Percentiles rank a stretch among this genome's conserved stretches.
Conservation (phyloP, 2,888 invertebrate genomes). For the Drosophila peninsularis region DNA sequence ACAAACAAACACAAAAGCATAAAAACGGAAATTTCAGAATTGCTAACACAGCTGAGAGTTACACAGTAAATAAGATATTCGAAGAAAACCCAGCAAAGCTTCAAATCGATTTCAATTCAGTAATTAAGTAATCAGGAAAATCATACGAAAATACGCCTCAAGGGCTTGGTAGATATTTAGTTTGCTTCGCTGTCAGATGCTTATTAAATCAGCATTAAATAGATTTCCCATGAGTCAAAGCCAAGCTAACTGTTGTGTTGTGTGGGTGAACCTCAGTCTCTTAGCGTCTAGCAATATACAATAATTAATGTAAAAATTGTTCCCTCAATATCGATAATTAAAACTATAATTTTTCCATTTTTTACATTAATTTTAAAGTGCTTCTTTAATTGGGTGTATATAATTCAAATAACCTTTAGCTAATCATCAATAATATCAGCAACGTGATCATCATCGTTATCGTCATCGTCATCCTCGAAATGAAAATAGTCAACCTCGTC, state of each 20-base stretch:
- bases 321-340: not conserved
- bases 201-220: constrained; percentile 5
- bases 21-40: not conserved
- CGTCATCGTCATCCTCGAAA: constrained; percentile 58
- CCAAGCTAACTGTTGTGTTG: not conserved
- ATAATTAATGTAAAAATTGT: not conserved
- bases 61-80: too few species aligned
- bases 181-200: not conserved
- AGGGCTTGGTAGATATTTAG: not conserved
- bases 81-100: not conserved
- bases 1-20: not conserved
- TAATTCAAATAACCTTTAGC: constrained; percentile 33
- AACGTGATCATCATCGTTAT: constrained; percentile 26
- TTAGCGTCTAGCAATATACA: too few species aligned
- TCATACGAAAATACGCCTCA: not conserved
- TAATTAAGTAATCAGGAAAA: constrained; percentile 5
- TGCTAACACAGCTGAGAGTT: not conserved
- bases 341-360: constrained; percentile 5
- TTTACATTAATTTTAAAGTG: constrained; percentile 18
- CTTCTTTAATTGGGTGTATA: constrained; percentile 22
- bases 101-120: not conserved
- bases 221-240: constrained; percentile 4
- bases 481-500: constrained; percentile 67
- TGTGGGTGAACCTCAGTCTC: not conserved
- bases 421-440: constrained; percentile 49